Conservation (phyloP, 2,113 vertebrate genomes). For the Tenebrosternarchus preto region DNA sequence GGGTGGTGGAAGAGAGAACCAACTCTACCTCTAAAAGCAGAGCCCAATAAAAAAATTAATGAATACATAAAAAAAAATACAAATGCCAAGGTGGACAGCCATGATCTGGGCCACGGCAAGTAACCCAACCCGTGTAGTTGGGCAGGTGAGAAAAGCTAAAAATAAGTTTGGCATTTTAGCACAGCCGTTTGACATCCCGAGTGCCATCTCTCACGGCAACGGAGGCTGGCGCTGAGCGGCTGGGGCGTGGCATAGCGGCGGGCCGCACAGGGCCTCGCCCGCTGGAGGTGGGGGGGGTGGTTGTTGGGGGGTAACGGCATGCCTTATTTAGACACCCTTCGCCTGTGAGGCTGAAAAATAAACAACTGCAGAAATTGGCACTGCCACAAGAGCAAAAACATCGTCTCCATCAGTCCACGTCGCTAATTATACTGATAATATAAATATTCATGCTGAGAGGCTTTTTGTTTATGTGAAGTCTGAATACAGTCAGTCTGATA, state of each 20-base stretch:
- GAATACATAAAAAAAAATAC: constrained; percentile 22
- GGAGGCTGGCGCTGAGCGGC: background rate
- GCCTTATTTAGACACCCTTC: constrained; percentile 73
- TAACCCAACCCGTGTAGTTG: background rate
- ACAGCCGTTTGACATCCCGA: background rate
- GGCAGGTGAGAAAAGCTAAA: constrained; percentile 14
- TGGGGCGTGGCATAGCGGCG: constrained; percentile 10
- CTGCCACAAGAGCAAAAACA: constrained; percentile 74
- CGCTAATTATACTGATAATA: constrained; percentile 79
- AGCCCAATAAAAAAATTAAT: background rate
- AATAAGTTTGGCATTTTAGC: constrained; percentile 35
- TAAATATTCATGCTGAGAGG: constrained; percentile 77
- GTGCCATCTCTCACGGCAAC: constrained; percentile 45
- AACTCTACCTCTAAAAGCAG: constrained; percentile 34
- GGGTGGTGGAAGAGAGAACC: background rate
- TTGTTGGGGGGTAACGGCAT: constrained; percentile 67
- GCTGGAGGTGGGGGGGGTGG: constrained; percentile 47
- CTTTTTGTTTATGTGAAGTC: constrained; percentile 73
- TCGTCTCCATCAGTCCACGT: constrained; percentile 74
- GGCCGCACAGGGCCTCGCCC: constrained; percentile 1
- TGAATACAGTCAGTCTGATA: constrained; percentile 63
- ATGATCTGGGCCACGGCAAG: constrained; percentile 42
- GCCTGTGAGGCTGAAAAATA: constrained; percentile 71
- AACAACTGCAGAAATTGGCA: constrained; percentile 72
- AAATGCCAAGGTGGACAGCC: constrained; percentile 40